Base-by-base conservation (phyloP, 2,113 vertebrate species). In the Canis aureus region DNA sequence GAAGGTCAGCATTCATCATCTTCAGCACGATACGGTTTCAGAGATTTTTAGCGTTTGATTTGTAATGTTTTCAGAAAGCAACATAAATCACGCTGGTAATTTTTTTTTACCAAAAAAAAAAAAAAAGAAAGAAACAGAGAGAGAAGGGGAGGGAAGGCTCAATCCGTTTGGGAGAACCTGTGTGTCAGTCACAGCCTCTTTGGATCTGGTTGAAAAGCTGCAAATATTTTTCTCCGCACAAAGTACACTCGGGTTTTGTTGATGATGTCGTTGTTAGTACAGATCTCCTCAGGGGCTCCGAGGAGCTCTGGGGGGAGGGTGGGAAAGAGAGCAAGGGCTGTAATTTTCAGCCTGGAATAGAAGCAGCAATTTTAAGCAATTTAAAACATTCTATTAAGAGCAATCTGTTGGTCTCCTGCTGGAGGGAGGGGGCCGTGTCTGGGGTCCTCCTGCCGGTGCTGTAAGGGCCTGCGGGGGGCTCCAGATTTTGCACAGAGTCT, bases 331-430 rank as follows among this genome's bases (percentile, higher is more conserved):
- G 38, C 71, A 32, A 93, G 81, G 87, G 94, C 85, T 79, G 20
- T 97, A 89, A 98, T 98, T 98, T 98, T 91, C 97, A 96, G 86
- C 96, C 94, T 89, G 79, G 88, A 98, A 98, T 93, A 97, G 93
- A 97, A 98, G 66, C 96, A 98, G 57, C 97, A 80, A 98, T 97
- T 98, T 97, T 78, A 97, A 83, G 94, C 97, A 98, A 97, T 98
- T 95, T 96, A 76, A 93, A 97, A 91, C 96, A 82, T 27, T 97
- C 78, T 89, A 2, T 92, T 95, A 79, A 95, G 96, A 90, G 73
- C 79, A 97, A 60, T 87, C 87, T 66, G 49, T 92, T 84, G 93
- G 3, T 64, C 91, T 95, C 73, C 12, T 97, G 64, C 78, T 93
- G 60, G 59, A 79, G 66, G 79, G 51, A 80, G 27, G 85, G 53